Evolutionary conservation across 2,797 vertebrate species (phyloP).

Genomic region (Rhynchotus rufescens): DNA sequence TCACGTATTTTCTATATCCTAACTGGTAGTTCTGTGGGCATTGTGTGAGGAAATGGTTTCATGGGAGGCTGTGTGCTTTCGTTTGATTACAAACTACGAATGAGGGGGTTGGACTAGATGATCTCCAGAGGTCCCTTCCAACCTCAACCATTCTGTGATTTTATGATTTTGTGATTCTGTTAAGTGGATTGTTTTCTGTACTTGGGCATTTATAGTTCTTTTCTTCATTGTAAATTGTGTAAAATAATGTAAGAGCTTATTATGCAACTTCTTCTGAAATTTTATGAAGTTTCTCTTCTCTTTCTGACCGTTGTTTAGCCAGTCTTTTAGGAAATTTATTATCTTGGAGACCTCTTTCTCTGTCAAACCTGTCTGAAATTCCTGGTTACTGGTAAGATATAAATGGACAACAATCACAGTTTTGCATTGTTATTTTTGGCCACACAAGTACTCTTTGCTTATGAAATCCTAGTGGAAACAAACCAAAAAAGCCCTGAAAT

Average conservation of each 20-base stretch:
- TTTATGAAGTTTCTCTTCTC: neutral
- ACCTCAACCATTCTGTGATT: too few relatives aligned
- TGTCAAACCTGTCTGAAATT: neutral
- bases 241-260: neutral
- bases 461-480: neutral
- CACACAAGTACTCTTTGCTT: neutral
- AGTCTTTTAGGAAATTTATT: neutral
- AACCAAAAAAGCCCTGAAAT: neutral
- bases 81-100: neutral
- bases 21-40: neutral
- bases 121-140: too few relatives aligned
- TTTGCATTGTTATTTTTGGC: neutral
- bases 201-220: rapidly evolving
- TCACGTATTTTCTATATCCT: neutral
- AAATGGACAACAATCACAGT: neutral
- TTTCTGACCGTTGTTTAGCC: neutral
- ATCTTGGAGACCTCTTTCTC: neutral
- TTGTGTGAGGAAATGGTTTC: neutral
- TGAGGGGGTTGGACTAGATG: too few relatives aligned
- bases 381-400: neutral
- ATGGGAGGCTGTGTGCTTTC: neutral
- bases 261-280: neutral
- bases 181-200: neutral
- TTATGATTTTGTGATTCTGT: too few relatives aligned
- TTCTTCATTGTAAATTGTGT: neutral